Base-by-base conservation (phyloP, 2,797 vertebrate genomes). In the Myotis vivesi region DNA sequence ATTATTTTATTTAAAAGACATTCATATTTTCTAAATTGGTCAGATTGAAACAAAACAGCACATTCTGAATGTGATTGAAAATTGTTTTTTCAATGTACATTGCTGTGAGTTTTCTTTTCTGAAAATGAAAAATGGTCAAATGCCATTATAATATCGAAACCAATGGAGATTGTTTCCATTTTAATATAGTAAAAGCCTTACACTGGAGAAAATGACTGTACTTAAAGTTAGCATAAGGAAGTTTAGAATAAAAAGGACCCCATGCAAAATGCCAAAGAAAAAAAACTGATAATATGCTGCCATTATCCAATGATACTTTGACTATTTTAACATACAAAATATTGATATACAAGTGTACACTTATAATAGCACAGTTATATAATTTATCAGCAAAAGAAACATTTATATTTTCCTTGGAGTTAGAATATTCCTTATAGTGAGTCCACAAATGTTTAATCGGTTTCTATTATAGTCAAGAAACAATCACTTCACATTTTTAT, bases 101-200 rank as follows among this genome's bases (percentile, higher is more conserved):
- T 68, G 38, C 15, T 77, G 3, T 89, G 20, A 53, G 33, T 59
- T 82, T 94, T 86, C 30, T 76, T 79, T 76, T 46, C 19, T 38
- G 4, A 38, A 76, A 89, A 87, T 66, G 0, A 83, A 95, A 95
- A 89, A 64, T n/a, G 13, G 11, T 79, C 41, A 92, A 84, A 57
- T 90, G 10, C 10, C 7, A 38, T 28, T 66, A 41, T 7, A 75
- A 20, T 64, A 85, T 23, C 53, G 83, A 89, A 23, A 82, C 6
- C 17, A 64, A 69, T 22, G 41, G 5, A 87, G 1, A 59, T 59
- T 85, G 51, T 68, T 64, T 53, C 13, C 64, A 87, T 66, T 19
- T 33, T 83, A 72, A 81, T 3, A 23, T 12, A 84, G 41, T 53
- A 94, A 62, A 69, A 92, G 28, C 17, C 22, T 89, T 71, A 71